These are phyloP conservation scores for Bovichtus diacanthus DNA, from an alignment of 2,797 vertebrate genomes.

Conservation along the genomic window DNA sequence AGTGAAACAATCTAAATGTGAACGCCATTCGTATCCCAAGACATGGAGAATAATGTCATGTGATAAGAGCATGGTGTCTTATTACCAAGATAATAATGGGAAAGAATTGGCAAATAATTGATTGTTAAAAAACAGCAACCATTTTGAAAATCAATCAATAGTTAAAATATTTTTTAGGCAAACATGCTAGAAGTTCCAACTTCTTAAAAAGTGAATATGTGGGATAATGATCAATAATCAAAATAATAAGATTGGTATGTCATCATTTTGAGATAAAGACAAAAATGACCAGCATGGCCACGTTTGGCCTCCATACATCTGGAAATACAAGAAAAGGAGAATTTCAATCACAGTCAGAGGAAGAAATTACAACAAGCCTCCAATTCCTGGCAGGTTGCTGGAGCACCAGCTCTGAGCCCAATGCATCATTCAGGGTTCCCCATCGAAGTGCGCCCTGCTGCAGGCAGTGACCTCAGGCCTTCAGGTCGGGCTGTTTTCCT, in stretches of 20 bases:
- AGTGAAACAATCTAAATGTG: too few relatives aligned
- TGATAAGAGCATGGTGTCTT: too few relatives aligned
- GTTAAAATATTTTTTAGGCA: too few relatives aligned
- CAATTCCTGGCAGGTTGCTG: not conserved
- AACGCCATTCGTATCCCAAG: too few relatives aligned
- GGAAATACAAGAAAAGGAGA: not conserved
- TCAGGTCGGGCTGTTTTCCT: not conserved
- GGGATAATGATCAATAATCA: too few relatives aligned
- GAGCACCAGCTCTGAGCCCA: not conserved
- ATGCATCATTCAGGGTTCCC: not conserved
- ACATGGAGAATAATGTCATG: too few relatives aligned
- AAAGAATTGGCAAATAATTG: too few relatives aligned
- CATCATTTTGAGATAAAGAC: not conserved
- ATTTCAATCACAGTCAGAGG: not conserved
- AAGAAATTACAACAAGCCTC: not conserved
- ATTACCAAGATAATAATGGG: too few relatives aligned
- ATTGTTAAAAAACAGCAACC: too few relatives aligned
- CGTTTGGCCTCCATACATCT: not conserved
- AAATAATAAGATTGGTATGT: not conserved
- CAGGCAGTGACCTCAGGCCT: conserved; percentile 20
- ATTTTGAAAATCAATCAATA: too few relatives aligned
- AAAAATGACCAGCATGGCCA: not conserved
- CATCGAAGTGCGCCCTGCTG: not conserved
- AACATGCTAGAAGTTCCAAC: too few relatives aligned
- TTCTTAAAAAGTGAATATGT: too few relatives aligned